A percentile compares a stretch with the other conserved stretches of the same genome.
Conservation (phyloP, 2,113 vertebrate genomes). For the Chaetodon trifascialis region DNA sequence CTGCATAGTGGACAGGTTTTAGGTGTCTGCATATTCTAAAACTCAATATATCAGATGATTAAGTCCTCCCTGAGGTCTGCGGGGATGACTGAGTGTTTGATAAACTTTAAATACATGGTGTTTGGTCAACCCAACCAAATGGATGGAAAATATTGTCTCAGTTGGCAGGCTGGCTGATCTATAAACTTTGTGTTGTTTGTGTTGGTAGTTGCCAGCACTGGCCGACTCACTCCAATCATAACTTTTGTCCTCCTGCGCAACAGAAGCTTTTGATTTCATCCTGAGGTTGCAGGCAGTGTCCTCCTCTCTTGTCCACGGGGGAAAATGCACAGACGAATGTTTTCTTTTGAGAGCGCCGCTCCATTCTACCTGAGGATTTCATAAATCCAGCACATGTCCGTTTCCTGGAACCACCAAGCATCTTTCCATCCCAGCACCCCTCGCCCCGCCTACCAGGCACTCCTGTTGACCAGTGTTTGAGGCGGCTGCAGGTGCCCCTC, state of each 20-base stretch:
- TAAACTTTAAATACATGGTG: conserved; percentile 81
- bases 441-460: conserved; percentile 60
- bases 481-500: conserved; percentile 88
- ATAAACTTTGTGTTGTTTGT: conserved; percentile 78
- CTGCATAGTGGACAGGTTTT: conserved; percentile 41
- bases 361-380: conserved; percentile 83
- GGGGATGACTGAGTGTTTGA: conserved; percentile 83
- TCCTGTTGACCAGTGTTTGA: conserved; percentile 78
- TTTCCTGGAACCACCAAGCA: conserved; percentile 83
- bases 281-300: conserved; percentile 46
- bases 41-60: conserved; percentile 76
- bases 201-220: conserved; percentile 72
- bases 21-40: conserved; percentile 50
- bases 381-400: conserved; percentile 80
- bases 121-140: conserved; percentile 78
- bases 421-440: conserved; percentile 81
- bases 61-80: conserved; percentile 68
- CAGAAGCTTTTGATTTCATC: conserved; percentile 69
- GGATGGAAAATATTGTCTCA: conserved; percentile 84
- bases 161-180: conserved; percentile 73
- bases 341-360: conserved; percentile 61
- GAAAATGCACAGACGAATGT: conserved; percentile 64
- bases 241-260: conserved; percentile 64
- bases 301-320: conserved; percentile 25
- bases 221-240: conserved; percentile 79